Base-by-base conservation (phyloP, 2,113 vertebrate species). In the pig (Sus scrofa) region DNA sequence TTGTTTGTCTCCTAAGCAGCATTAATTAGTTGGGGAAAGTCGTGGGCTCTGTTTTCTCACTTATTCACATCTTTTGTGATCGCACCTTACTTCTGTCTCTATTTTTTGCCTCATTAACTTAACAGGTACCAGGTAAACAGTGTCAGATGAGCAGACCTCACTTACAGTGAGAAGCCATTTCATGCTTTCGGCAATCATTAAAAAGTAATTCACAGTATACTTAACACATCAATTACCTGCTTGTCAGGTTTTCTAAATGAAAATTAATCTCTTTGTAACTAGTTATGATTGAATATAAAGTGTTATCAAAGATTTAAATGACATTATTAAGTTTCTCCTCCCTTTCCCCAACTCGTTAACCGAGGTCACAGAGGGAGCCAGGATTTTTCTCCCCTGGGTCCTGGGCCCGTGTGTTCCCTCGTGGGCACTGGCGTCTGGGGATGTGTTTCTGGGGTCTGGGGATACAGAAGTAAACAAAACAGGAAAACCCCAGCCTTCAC, bases 41-140 rank as follows among this genome's bases (percentile, higher is more conserved):
- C 12, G 67, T 44, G 34, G 1, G 1, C 20, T 39, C 9, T 65
- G 16, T 86, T 86, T 92, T 81, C 83, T 86, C 68, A 44, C 16
- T 86, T 89, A 60, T 34, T 52, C 10, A 15, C 15, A 37, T 85
- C 65, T 81, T 63, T 14, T 7, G 70, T 79, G 20, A 54, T 86
- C 34, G 50, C 24, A 92, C 7, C 12, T 68, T 44, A 73, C 83
- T 81, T 85, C 1, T 10, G 75, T 95, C 34, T 91, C 74, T 24
- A 44, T 39, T 71, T 96, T 81, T 88, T 90, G 34, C 88, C 94
- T 92, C 88, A 39, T 82, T 93, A 86, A 74, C 63, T 91, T 79
- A 92, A 54, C n/a, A 88, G 30, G 27, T 86, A 30, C 6, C 50
- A 87, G 34, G 82, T 94, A 95, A 85, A 75, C 22, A 58, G 16